These are phyloP conservation scores for Yponomeuta evonymella DNA, from an alignment of 2,888 invertebrate genomes.

Conservation along the genomic window DNA sequence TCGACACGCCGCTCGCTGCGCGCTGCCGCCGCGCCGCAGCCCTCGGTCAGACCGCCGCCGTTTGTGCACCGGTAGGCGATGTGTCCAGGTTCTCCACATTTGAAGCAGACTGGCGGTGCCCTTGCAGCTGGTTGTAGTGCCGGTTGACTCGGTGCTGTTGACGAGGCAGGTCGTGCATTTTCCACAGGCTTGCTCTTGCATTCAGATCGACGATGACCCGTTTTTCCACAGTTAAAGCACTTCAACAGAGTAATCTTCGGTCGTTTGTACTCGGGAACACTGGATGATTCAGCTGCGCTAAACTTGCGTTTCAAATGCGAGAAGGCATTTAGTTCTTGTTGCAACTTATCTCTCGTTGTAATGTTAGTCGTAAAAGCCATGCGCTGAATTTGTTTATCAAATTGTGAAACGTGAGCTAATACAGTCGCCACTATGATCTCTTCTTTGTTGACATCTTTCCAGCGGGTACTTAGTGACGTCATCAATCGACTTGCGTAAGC, in stretches of 20 bases:
- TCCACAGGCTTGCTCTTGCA: conserved; percentile 8
- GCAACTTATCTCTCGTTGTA: too few species aligned
- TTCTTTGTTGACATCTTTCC: conserved; percentile 15
- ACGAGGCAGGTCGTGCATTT: conserved; percentile 1
- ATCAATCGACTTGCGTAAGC: too few species aligned
- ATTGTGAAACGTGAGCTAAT: conserved; percentile 14
- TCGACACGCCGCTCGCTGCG: too few species aligned
- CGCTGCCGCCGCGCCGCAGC: too few species aligned
- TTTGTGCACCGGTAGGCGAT: too few species aligned
- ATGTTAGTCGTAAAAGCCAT: too few species aligned
- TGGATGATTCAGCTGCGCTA: background rate
- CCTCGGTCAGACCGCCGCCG: too few species aligned
- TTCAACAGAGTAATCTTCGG: background rate
- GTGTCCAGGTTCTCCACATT: too few species aligned
- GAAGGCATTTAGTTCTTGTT: too few species aligned
- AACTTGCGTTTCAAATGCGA: background rate
- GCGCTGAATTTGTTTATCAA: background rate
- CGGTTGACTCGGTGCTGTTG: too few species aligned
- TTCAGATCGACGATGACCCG: background rate
- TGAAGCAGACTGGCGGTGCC: too few species aligned
- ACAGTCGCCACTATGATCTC: conserved; percentile 14
- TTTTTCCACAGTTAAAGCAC: conserved; percentile 1
- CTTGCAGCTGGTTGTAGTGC: too few species aligned
- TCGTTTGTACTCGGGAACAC: conserved; percentile 1
- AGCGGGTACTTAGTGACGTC: background rate